phyloP scores from a whole-genome alignment of 2,888 invertebrate species.

The Sphinx pinastri region DNA sequence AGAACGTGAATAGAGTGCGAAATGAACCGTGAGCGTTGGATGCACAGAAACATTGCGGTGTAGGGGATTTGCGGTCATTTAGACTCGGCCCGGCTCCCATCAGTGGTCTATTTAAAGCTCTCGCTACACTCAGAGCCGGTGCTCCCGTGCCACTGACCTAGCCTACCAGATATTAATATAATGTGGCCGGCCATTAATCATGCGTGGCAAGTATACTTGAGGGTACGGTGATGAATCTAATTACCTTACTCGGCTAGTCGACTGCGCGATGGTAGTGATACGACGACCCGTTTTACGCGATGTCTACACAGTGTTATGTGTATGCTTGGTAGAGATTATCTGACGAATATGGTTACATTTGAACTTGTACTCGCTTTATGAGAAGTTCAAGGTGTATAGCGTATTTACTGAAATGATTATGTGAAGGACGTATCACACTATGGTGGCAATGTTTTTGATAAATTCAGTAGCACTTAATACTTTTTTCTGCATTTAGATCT shows the following conservation, averaged over 20 bases:
- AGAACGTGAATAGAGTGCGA: constrained; percentile 32
- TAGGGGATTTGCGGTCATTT: constrained; percentile 57
- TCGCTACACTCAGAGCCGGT: constrained; percentile 38
- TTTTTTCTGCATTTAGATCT: too few relatives aligned
- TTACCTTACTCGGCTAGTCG: constrained; percentile 6
- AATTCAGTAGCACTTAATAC: too few relatives aligned
- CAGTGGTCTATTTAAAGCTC: constrained; percentile 57
- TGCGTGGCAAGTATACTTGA: constrained; percentile 6
- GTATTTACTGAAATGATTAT: too few relatives aligned
- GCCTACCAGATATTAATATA: constrained; percentile 52
- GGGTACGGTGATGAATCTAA: constrained; percentile 12
- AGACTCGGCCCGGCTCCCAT: constrained; percentile 47
- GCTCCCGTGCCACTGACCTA: constrained; percentile 69
- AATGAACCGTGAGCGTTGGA: constrained; percentile 31
- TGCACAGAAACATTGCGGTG: constrained; percentile 37
- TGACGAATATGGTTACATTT: background rate
- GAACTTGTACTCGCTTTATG: background rate
- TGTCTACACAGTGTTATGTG: background rate
- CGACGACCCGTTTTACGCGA: background rate
- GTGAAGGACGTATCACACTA: too few relatives aligned
- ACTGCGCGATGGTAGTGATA: constrained; percentile 8
- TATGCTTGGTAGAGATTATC: background rate
- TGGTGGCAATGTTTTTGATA: too few relatives aligned
- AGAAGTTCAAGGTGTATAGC: too few relatives aligned
- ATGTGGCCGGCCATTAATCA: constrained; percentile 28